Base-by-base conservation (phyloP, 2,113 vertebrate species). In the Calidris pugnax region DNA sequence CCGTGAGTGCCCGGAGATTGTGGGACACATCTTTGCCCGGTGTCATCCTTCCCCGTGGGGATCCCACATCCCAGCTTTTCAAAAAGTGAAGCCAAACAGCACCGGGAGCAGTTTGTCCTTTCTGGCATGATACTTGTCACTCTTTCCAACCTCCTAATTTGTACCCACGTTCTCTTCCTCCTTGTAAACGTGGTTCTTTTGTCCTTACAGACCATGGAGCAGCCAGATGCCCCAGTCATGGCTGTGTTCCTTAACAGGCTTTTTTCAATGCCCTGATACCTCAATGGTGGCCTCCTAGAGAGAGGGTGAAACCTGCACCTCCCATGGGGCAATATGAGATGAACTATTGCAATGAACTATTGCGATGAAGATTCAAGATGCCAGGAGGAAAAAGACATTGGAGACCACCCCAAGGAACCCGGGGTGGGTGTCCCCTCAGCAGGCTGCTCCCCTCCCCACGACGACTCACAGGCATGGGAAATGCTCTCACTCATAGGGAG, bases 281-380 rank as follows among this genome's bases (percentile, higher is more conserved):
- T 27, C 37, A 50, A 0, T 8, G 21, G 24, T 33, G 51, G 24
- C 24, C 35, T 18, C 33, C 53, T 23, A 53, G 33, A 60, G 22
- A 59, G 14, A 33, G 20, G 6, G 4, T 4, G 3, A 35, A 53
- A 60, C 35, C 43, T 28, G 32, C 50, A 13, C 63, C 62, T 69
- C 32, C 19, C 55, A 28, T 2, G 1, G 33, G 57, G 8, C 56
- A 35, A 24, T 4, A 11, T 1, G 33, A 10, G 20, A 47, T 47
- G 59, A 35, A 33, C 2, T 16, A 0, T 14, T 1, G 33, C 20
- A 10, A 47, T 47, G 59, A n/a, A 33, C 2, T 16, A 0, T 14
- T 33, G 16, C 12, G 6, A 32, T n/a, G 47, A 37, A 43, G 19
- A 12, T 9, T 73, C 57, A 4, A 16, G 76, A 14, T 48, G 6